Base-by-base conservation (phyloP, 2,888 invertebrate species). In the Agonopterix subpropinquella region DNA sequence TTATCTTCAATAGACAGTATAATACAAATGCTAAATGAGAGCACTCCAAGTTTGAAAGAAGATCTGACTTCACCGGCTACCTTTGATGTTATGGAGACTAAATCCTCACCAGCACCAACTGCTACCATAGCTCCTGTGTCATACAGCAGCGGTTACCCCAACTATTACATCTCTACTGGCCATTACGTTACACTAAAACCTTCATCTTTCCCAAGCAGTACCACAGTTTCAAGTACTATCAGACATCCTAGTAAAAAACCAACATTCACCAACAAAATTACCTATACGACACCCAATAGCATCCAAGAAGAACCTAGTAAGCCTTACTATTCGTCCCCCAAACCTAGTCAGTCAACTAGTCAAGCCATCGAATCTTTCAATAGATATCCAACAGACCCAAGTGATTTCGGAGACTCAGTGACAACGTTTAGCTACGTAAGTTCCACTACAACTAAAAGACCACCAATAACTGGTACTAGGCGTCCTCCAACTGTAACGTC, bases 1-100 rank as follows among this genome's bases (percentile, higher is more conserved):
- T 65, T 89, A 8, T 89, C 86, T 1, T 83, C 88, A 2, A 80
- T 86, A 47, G 69, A 90, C 56, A 90, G 92, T 45, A 92, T 93
- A 4, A 89, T 93, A 50, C 89, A 92, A 59, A 91, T 92, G 89
- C 68, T 93, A 8, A 92, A 92, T 65, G 79, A 82, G 28, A 85
- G 81, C 45, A 84, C 85, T 8, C 79, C 84, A 28, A 84, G 74
- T 59, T 67, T 83, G 61, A 80, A 75, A 48, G 80, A 83, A 47
- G 77, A 79, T 15, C 66, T 73, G 1, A 82, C 83, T 8, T 73
- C 81, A 9, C 44, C 47, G 37, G 65, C 76, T 2, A 58, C 74
- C 10, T 28, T 28, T 7, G 76, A 82, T 49, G 41, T 64, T 7
- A 64, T 79, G 53, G 84, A 86, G 58, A 85, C 80, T 0, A 88